These are phyloP conservation scores for Amblyjoppa fuscipennis DNA, from an alignment of 2,888 invertebrate genomes.

Conservation along the genomic window DNA sequence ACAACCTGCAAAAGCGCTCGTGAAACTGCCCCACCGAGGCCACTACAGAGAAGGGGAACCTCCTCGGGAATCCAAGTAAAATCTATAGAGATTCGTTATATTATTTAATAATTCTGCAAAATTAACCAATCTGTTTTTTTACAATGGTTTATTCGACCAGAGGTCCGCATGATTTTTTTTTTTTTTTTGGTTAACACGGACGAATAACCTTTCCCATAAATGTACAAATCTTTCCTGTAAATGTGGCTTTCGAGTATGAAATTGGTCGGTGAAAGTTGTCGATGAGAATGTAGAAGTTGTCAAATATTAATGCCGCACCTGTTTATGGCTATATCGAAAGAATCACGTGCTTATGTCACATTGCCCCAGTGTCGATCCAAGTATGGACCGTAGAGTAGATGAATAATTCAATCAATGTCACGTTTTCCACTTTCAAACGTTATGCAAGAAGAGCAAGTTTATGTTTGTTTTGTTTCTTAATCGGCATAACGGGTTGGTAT, in stretches of 20 bases:
- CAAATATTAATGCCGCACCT: neutral
- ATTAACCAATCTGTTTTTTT: neutral
- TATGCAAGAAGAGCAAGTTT: neutral
- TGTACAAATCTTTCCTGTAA: neutral
- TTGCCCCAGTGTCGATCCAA: neutral
- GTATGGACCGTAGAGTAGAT: neutral
- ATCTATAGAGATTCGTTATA: neutral
- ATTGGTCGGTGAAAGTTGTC: no score
- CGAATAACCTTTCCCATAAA: neutral
- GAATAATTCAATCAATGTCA: neutral
- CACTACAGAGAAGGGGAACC: neutral
- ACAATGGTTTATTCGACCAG: neutral
- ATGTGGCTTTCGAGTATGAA: neutral
- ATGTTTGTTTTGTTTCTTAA: neutral
- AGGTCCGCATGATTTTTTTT: neutral
- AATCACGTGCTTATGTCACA: neutral
- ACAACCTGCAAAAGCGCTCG: slow-evolving; percentile 40
- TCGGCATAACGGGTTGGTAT: neutral
- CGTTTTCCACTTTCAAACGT: neutral
- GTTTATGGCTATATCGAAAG: neutral
- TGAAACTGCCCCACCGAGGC: slow-evolving; percentile 38
- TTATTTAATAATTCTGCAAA: neutral
- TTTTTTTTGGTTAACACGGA: neutral
- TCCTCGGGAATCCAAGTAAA: neutral
- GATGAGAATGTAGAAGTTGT: no score